A percentile compares a stretch with the other conserved stretches of the same genome.
Evolutionary conservation across 1,140 invertebrate species (phyloP).

Genomic region (Zaprionus gabonicus): DNA sequence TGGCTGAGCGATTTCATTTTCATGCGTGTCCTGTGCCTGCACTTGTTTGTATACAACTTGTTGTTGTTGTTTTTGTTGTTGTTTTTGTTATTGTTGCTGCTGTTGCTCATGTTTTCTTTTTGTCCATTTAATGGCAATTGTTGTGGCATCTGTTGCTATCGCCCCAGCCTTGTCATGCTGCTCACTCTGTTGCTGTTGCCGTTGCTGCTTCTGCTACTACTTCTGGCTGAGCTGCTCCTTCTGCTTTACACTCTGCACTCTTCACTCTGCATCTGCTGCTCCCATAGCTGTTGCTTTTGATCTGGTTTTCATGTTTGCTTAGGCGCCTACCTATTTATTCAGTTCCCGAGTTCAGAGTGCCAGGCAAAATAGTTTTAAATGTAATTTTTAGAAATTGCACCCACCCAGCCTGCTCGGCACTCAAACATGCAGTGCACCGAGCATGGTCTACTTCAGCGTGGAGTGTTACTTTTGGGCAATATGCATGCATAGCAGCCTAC

Average conservation of each 20-base stretch:
- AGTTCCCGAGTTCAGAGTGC: slow-evolving; percentile 36
- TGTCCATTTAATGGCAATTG: slow-evolving; percentile 61
- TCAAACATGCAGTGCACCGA: slow-evolving; percentile 54
- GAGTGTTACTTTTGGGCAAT: slow-evolving; percentile 78
- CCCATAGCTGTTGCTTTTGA: slow-evolving; percentile 33
- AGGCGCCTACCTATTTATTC: slow-evolving; percentile 47
- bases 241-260: neutral
- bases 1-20: slow-evolving; percentile 59
- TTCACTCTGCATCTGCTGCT: neutral
- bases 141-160: slow-evolving; percentile 71
- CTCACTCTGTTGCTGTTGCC: neutral
- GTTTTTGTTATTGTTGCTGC: slow-evolving; percentile 22
- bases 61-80: slow-evolving; percentile 46
- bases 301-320: slow-evolving; percentile 69
- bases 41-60: slow-evolving; percentile 57
- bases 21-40: slow-evolving; percentile 55
- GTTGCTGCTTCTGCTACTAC: neutral
- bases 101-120: slow-evolving; percentile 31
- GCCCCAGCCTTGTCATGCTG: neutral
- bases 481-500: slow-evolving; percentile 16
- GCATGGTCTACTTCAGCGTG: slow-evolving; percentile 58
- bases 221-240: neutral
- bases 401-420: slow-evolving; percentile 46
- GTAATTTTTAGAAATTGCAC: slow-evolving; percentile 68
- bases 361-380: slow-evolving; percentile 76